phyloP scores from a whole-genome alignment of 2,797 vertebrate species.

The Odontamblyopus lacepedii region DNA sequence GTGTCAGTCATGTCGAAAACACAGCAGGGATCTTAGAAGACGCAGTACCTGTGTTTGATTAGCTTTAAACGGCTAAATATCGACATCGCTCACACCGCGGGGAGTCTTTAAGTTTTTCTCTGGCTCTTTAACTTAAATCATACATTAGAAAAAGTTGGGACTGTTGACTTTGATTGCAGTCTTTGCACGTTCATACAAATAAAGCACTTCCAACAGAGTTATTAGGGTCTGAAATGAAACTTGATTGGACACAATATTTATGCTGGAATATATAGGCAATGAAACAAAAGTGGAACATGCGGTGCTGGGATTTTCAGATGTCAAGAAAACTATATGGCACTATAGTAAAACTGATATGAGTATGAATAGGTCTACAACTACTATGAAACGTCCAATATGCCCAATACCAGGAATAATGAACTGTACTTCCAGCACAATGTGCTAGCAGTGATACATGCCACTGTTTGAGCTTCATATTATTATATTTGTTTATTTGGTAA shows the following conservation, averaged over 20 bases:
- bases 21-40: slow-evolving; percentile 68
- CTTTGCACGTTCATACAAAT: slow-evolving; percentile 77
- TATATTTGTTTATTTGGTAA: too few relatives aligned
- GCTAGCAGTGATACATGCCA: too few relatives aligned
- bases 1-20: slow-evolving; percentile 76
- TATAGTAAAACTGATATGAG: too few relatives aligned
- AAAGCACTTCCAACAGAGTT: slow-evolving; percentile 81
- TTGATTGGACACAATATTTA: slow-evolving; percentile 81
- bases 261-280: slow-evolving; percentile 74
- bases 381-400: too few relatives aligned
- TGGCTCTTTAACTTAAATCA: slow-evolving; percentile 21
- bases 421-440: too few relatives aligned
- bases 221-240: slow-evolving; percentile 82
- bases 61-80: slow-evolving; percentile 69
- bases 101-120: slow-evolving; percentile 49
- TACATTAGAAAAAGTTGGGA: slow-evolving; percentile 38
- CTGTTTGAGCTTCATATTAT: too few relatives aligned
- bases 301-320: background rate
- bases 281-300: slow-evolving; percentile 15
- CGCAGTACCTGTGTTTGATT: slow-evolving; percentile 70
- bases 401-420: too few relatives aligned
- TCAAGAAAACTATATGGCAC: background rate
- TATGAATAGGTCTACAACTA: too few relatives aligned
- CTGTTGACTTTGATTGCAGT: slow-evolving; percentile 75
- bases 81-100: slow-evolving; percentile 55